Evolutionary conservation across 23 tunicate genomes (phyloP).

Genomic region (Trididemnum miniatum): DNA sequence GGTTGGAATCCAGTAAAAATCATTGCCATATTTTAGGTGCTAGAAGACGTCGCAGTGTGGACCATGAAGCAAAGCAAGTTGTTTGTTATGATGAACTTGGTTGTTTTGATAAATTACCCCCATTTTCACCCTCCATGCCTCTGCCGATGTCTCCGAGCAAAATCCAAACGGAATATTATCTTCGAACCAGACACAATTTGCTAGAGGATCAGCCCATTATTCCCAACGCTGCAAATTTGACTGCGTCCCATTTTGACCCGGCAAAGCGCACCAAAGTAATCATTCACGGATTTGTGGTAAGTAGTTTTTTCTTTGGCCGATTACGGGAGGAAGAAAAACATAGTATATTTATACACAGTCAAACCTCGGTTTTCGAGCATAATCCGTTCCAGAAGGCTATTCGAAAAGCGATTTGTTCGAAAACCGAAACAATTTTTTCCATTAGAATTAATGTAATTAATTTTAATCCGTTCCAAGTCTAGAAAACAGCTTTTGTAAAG

Average conservation of each 20-base stretch:
- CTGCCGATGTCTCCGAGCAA: constrained; percentile 71
- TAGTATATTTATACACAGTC: too few relatives aligned
- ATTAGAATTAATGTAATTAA: too few relatives aligned
- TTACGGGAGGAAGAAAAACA: too few relatives aligned
- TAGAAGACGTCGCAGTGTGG: background rate
- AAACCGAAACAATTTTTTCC: too few relatives aligned
- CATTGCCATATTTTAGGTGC: constrained; percentile 6
- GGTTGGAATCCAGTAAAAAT: too few relatives aligned
- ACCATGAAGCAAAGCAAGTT: constrained; percentile 31
- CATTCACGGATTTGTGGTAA: constrained; percentile 88
- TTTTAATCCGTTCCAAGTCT: too few relatives aligned
- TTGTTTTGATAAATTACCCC: constrained; percentile 53
- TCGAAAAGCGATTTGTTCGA: too few relatives aligned
- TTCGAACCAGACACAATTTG: constrained; percentile 48
- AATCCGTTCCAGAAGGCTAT: too few relatives aligned
- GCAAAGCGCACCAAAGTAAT: constrained; percentile 74
- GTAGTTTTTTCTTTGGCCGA: too few relatives aligned
- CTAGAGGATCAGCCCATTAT: constrained; percentile 33
- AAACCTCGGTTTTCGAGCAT: too few relatives aligned
- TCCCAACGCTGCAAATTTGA: constrained; percentile 36
- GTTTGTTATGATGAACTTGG: constrained; percentile 79
- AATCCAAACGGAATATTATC: constrained; percentile 58
- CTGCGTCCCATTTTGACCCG: constrained; percentile 56
- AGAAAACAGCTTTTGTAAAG: too few relatives aligned
- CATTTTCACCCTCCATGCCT: constrained; percentile 79